Conservation (phyloP, 2,113 vertebrate species). For the Tympanuchus pallidicinctus region DNA sequence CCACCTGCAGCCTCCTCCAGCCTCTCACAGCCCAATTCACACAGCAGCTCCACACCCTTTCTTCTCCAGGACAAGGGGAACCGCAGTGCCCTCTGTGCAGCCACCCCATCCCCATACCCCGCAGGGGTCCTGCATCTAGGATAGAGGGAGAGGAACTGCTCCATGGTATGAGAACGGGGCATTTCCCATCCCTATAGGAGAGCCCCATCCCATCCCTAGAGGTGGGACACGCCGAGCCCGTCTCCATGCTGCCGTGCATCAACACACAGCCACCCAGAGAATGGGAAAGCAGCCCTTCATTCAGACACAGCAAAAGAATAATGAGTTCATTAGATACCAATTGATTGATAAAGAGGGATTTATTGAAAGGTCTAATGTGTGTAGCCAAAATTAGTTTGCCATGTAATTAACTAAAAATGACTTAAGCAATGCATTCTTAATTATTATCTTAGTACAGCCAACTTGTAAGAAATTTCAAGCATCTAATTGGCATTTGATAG, state of each 20-base stretch:
- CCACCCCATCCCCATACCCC: not conserved
- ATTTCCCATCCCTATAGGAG: rapidly evolving
- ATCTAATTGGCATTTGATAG: slow-evolving; percentile 85
- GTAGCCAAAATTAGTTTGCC: slow-evolving; percentile 78
- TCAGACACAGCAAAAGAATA: slow-evolving; percentile 46
- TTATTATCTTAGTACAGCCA: slow-evolving; percentile 73
- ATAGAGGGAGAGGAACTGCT: rapidly evolving
- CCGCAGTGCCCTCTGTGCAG: rapidly evolving
- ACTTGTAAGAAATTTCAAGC: slow-evolving; percentile 78
- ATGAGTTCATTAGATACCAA: slow-evolving; percentile 72
- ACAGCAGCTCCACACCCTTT: not conserved
- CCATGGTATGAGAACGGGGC: rapidly evolving
- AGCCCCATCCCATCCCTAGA: not conserved
- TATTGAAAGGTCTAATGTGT: slow-evolving; percentile 73
- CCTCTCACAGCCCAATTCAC: not conserved
- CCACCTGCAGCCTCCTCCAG: not conserved
- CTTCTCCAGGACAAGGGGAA: not conserved
- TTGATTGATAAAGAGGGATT: slow-evolving; percentile 76
- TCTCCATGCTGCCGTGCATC: not conserved
- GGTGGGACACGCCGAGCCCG: not conserved
- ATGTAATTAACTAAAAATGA: slow-evolving; percentile 78
- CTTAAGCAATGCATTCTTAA: slow-evolving; percentile 78
- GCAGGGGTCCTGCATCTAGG: not conserved
- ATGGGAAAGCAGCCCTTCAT: not conserved
- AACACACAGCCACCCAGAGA: not conserved